Evolutionary conservation across 2,113 vertebrate species (phyloP).

Genomic region (Bos indicus): DNA sequence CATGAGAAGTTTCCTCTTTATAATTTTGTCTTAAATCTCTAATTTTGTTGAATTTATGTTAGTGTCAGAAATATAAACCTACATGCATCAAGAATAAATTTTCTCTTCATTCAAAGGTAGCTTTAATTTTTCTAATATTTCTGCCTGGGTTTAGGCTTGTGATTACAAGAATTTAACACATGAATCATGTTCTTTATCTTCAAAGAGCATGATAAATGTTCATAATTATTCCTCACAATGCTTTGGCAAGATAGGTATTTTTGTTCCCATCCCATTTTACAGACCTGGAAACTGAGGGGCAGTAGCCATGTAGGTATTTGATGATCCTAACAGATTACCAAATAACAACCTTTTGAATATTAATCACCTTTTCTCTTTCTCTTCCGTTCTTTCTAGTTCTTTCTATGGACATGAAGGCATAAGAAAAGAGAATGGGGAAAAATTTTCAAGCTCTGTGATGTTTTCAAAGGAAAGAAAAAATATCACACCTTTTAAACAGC

Average conservation of each 20-base stretch:
- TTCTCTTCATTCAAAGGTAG: constrained; percentile 1
- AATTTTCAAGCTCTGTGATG: constrained; percentile 64
- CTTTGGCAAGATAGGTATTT: constrained; percentile 23
- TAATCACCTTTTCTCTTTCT: not conserved
- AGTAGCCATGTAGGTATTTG: constrained; percentile 21
- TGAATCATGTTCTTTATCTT: constrained; percentile 67
- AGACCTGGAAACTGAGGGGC: constrained; percentile 63
- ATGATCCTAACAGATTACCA: constrained; percentile 26
- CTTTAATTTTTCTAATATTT: constrained; percentile 51
- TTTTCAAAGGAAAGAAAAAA: constrained; percentile 73
- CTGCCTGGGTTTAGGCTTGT: constrained; percentile 1
- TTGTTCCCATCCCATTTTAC: constrained; percentile 68
- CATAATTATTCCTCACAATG: constrained; percentile 50
- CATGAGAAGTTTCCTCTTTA: not conserved
- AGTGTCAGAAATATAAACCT: constrained; percentile 29
- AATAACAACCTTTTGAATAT: constrained; percentile 40
- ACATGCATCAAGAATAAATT: not conserved
- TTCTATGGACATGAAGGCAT: constrained; percentile 46
- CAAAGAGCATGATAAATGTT: constrained; percentile 46
- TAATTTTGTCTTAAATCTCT: not conserved
- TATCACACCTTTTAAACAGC: constrained; percentile 76
- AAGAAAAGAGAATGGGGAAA: constrained; percentile 33
- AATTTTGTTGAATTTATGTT: not conserved
- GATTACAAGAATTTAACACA: constrained; percentile 58
- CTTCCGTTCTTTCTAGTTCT: constrained; percentile 23